Evolutionary conservation across 1,140 invertebrate species (phyloP).

Genomic region (Scaptomyza montana): DNA sequence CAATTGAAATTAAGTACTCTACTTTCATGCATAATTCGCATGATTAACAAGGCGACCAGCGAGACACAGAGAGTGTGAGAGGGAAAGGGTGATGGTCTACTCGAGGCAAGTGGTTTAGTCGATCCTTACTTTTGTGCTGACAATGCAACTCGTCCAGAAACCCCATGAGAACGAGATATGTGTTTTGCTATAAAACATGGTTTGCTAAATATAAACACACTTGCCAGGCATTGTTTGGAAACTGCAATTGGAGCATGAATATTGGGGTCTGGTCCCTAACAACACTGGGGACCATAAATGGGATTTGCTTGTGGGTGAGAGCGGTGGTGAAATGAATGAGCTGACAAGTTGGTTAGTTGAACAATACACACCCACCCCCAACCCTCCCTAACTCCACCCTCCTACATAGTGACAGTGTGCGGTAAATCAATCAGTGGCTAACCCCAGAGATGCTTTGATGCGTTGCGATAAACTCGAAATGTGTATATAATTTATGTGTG

Average conservation of each 20-base stretch:
- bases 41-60: constrained; percentile 74
- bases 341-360: constrained; percentile 49
- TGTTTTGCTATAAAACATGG: constrained; percentile 42
- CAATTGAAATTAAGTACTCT: constrained; percentile 82
- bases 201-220: constrained; percentile 80
- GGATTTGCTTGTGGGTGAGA: not conserved
- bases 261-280: constrained; percentile 36
- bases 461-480: constrained; percentile 34
- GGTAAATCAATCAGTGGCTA: constrained; percentile 53
- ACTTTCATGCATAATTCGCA: constrained; percentile 82
- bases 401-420: constrained; percentile 20
- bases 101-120: constrained; percentile 70
- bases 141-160: constrained; percentile 53
- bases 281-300: not conserved
- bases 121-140: constrained; percentile 72
- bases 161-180: constrained; percentile 5
- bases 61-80: constrained; percentile 35
- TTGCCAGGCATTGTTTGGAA: constrained; percentile 67
- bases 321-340: not conserved
- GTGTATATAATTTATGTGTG: constrained; percentile 35
- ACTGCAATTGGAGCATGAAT: constrained; percentile 80
- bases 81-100: constrained; percentile 33
- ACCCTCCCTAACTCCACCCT: too few relatives aligned
- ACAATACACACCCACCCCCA: not conserved
- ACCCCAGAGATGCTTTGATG: constrained; percentile 41